Percentiles rank a stretch among this genome's conserved stretches.
These are phyloP conservation scores for Leuciscus idus DNA, from an alignment of 2,113 vertebrate species.

Conservation along the genomic window DNA sequence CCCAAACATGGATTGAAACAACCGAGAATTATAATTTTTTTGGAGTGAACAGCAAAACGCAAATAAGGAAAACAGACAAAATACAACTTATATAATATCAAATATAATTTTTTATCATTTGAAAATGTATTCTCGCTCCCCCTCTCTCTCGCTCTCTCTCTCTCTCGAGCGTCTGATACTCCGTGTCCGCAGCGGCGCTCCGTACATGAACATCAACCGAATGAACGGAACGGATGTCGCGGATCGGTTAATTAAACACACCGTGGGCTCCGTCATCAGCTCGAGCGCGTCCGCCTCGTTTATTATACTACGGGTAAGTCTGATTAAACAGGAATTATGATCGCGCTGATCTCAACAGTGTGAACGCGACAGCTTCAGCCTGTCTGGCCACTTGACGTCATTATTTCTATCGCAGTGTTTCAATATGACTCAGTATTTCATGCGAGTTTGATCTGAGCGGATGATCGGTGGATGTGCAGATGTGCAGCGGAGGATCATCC, in stretches of 20 bases:
- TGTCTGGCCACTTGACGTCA: constrained; percentile 4
- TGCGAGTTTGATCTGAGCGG: too few relatives aligned
- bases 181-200: constrained; percentile 45
- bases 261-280: neutral
- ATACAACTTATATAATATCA: too few relatives aligned
- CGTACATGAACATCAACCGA: constrained; percentile 27
- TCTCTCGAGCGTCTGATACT: neutral
- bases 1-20: too few relatives aligned
- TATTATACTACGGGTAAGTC: neutral
- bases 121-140: too few relatives aligned
- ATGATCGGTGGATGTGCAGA: constrained; percentile 7
- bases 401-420: neutral
- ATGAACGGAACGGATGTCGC: neutral
- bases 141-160: too few relatives aligned
- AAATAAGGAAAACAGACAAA: too few relatives aligned
- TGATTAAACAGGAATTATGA: neutral
- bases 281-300: neutral
- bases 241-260: constrained; percentile 1
- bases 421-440: too few relatives aligned
- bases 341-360: neutral
- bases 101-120: too few relatives aligned
- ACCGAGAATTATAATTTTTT: too few relatives aligned
- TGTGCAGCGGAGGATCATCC: neutral
- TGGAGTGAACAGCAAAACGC: too few relatives aligned
- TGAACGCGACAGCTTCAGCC: neutral